Evolutionary conservation across 2,888 invertebrate species (phyloP), one percentile per base, ranked within the genome.

Genomic region (Eledone cirrhosa): DNA sequence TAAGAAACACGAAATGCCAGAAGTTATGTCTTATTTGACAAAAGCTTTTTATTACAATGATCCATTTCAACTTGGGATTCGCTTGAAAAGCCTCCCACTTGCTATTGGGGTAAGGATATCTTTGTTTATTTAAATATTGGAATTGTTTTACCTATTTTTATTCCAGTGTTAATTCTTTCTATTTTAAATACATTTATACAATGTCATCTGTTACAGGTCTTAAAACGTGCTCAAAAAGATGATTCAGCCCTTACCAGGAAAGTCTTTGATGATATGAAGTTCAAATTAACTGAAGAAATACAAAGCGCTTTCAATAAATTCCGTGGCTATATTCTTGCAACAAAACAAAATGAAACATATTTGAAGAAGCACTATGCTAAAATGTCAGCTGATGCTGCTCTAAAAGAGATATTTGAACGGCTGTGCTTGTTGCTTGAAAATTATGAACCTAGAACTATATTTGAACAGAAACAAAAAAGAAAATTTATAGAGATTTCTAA

Each of bases 191-290:
- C 41, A 41, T 11, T 41, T 41, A 11, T 41, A 41, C 41, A 41
- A 41, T 41, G 3, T 11, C 3, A 1, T 41, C 11, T 41, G 11
- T 63, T 67, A 11, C 80, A 90, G 90, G 85, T 87, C n/a, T 80
- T 89, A 80, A 90, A 90, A 81, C 88, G 88, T 79, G 87, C 89
- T 0, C 87, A 88, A 77, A 83, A 88, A 78, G 89, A 90, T 82
- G 84, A 84, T 11, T 85, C 84, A 1, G 77, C 77, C 41, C 82
- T 83, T 3, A 81, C 85, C 19, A 80, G 84, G 65, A 76, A 76
- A 5, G 81, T 86, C 0, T 75, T 81, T 3, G 85, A 85, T 13
- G 80, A 81, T 13, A 84, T 85, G 74, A 86, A 84, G 72, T 80
- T 84, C 2, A 78, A 82, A 1, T 77, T 87, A 27, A 81, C 84